phyloP scores from a whole-genome alignment of 2,888 invertebrate genomes.

The Drosophila flavopinicola region DNA sequence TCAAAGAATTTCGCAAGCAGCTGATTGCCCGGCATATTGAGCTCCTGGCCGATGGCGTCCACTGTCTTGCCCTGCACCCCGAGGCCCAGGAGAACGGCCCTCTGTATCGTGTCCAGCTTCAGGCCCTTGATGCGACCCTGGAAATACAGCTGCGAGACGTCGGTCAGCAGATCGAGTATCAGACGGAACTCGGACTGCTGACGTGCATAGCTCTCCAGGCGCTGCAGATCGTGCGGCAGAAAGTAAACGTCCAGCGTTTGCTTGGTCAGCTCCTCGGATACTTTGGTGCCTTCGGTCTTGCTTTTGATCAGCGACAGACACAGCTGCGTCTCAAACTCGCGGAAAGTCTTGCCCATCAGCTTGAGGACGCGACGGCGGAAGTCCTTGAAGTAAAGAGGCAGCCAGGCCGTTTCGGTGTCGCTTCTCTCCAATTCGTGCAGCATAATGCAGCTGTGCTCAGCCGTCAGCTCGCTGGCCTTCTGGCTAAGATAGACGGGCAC shows the following conservation, averaged over 20 bases:
- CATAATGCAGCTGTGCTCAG: slow-evolving; percentile 99
- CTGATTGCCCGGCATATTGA: slow-evolving; percentile 94
- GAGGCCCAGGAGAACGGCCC: slow-evolving; percentile 94
- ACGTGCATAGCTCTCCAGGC: slow-evolving; percentile 94
- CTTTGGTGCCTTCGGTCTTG: too few species aligned
- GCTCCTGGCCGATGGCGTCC: slow-evolving; percentile 92
- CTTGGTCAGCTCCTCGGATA: slow-evolving; percentile 86
- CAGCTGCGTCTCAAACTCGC: slow-evolving; percentile 90
- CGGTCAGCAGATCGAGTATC: slow-evolving; percentile 93
- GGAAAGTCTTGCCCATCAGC: slow-evolving; percentile 91
- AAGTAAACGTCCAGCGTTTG: slow-evolving; percentile 89
- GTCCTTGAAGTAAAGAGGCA: slow-evolving; percentile 92
- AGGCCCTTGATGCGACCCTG: slow-evolving; percentile 88
- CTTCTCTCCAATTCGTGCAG: slow-evolving; percentile 89
- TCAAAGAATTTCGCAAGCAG: slow-evolving; percentile 95
- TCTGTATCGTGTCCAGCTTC: slow-evolving; percentile 92
- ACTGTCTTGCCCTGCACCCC: slow-evolving; percentile 97
- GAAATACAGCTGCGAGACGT: slow-evolving; percentile 92
- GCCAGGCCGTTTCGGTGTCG: slow-evolving; percentile 87
- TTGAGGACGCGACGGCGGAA: slow-evolving; percentile 92
- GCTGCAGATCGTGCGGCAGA: slow-evolving; percentile 92
- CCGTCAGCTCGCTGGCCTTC: slow-evolving; percentile 97
- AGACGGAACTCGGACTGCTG: slow-evolving; percentile 97
- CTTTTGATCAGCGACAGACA: slow-evolving; percentile 89
- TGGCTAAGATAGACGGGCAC: slow-evolving; percentile 97